Evolutionary conservation across 2,113 vertebrate species (phyloP).

Genomic region (Pteropus alecto): DNA sequence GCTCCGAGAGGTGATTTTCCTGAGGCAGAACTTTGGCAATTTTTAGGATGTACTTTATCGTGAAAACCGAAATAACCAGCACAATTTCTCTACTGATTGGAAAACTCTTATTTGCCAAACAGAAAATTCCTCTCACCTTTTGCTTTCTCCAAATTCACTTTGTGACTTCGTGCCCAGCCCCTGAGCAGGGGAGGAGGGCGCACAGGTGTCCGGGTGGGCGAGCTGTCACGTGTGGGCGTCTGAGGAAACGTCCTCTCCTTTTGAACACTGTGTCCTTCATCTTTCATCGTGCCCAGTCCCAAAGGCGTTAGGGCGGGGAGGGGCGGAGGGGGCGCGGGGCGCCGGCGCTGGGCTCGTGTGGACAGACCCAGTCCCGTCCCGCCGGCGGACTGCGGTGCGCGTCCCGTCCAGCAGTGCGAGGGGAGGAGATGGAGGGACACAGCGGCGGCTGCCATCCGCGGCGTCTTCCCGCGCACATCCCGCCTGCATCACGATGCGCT

Average conservation of each 20-base stretch:
- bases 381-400: neutral
- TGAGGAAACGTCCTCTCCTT: neutral
- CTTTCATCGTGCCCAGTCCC: neutral
- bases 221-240: no score
- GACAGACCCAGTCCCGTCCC: neutral
- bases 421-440: no score
- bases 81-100: neutral
- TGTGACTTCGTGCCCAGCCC: neutral
- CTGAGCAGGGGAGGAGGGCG: neutral
- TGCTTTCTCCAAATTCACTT: neutral
- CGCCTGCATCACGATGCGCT: no score
- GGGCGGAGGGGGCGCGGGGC: neutral
- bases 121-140: neutral
- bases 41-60: neutral
- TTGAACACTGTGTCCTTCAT: neutral
- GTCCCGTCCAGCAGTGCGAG: no score
- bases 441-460: no score
- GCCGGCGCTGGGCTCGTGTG: accelerated
- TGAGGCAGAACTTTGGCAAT: neutral
- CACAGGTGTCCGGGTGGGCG: neutral
- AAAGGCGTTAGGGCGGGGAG: accelerated
- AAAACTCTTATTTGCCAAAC: neutral
- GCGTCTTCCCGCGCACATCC: no score
- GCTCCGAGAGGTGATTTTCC: neutral
- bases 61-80: neutral